Percentiles rank a stretch among this genome's conserved stretches.
These are phyloP conservation scores for Urechis unicinctus DNA, from an alignment of 2,888 invertebrate genomes.

Conservation along the genomic window DNA sequence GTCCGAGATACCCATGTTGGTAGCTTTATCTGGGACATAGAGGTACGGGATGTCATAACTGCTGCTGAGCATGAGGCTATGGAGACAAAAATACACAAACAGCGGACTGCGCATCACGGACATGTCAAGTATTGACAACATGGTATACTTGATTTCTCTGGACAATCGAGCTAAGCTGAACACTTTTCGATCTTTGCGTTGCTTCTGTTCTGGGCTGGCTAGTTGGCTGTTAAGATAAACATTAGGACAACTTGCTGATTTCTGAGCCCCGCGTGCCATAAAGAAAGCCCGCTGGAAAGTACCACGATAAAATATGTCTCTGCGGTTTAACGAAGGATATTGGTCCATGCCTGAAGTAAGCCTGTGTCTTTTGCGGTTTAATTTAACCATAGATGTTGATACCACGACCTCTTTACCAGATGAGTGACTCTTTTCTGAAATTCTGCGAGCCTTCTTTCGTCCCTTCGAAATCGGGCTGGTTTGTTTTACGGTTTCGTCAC, in stretches of 20 bases:
- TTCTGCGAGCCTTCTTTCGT: too few relatives aligned
- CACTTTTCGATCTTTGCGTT: not conserved
- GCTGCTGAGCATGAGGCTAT: slow-evolving; percentile 81
- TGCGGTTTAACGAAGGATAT: slow-evolving; percentile 34
- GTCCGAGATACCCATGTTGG: slow-evolving; percentile 54
- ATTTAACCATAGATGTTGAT: not conserved
- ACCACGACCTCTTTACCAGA: not conserved
- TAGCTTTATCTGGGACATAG: slow-evolving; percentile 73
- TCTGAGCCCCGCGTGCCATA: slow-evolving; percentile 3
- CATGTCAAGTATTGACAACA: slow-evolving; percentile 38
- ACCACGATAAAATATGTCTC: slow-evolving; percentile 48
- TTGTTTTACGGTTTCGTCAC: not conserved
- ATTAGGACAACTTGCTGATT: slow-evolving; percentile 69
- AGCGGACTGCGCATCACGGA: slow-evolving; percentile 33
- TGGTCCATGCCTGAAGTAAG: not conserved
- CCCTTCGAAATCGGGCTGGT: not conserved
- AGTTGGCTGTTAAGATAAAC: slow-evolving; percentile 58
- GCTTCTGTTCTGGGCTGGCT: slow-evolving; percentile 7
- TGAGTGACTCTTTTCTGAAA: not conserved
- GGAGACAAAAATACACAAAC: slow-evolving; percentile 58
- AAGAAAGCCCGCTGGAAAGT: slow-evolving; percentile 24
- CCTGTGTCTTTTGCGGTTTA: not conserved
- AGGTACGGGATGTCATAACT: slow-evolving; percentile 91
- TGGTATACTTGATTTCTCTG: slow-evolving; percentile 23
- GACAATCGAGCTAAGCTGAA: not conserved